Base-by-base conservation (phyloP, 2,113 vertebrate genomes). In the Nibea coibor region DNA sequence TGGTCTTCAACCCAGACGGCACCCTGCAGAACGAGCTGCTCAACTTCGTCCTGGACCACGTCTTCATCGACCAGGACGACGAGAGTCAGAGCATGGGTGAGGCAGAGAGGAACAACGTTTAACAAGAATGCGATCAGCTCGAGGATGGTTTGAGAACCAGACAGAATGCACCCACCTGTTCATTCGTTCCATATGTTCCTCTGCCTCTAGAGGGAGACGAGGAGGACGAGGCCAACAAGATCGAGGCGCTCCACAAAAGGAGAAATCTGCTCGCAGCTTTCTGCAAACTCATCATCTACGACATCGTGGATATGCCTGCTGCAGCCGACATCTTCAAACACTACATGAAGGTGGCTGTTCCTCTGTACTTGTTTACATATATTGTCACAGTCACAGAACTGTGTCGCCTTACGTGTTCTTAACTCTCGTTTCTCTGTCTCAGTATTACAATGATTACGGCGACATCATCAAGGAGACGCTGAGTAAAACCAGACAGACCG, bases 251-350 rank as follows among this genome's bases (percentile, higher is more conserved):
- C 57, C 98, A 99, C 92, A 99, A 99, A 93, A 97, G 98, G 90
- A 97, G 98, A 87, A 99, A 99, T 85, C 96, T 99, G 71, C 92
- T 99, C 62, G 98, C 98, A 51, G 97, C 98, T 76, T 99, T 99
- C 89, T 97, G 98, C 94, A 99, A 99, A 91, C 96, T 99, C 88
- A 99, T 99, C 66, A 99, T 99, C 90, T 99, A 97, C 61, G 98
- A 99, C 88, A 99, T 99, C 58, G 98, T 99, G 43, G 98, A 99
- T 92, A 99, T 99, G 98, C 97, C 98, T 3, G 97, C 98, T 69
- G 98, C 98, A 77, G 98, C 98, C 12, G 98, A 99, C 93, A 99
- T 99, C 94, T 99, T 99, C 94, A 99, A 99, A 88, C 98, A 99
- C 94, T 99, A 99, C 94, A 99, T 99, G 98, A 99, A 99, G 98